Percentiles rank a stretch among this genome's conserved stretches.
phyloP scores from a whole-genome alignment of 2,113 vertebrate genomes.

The Pseudolaguvia tuberculata region DNA sequence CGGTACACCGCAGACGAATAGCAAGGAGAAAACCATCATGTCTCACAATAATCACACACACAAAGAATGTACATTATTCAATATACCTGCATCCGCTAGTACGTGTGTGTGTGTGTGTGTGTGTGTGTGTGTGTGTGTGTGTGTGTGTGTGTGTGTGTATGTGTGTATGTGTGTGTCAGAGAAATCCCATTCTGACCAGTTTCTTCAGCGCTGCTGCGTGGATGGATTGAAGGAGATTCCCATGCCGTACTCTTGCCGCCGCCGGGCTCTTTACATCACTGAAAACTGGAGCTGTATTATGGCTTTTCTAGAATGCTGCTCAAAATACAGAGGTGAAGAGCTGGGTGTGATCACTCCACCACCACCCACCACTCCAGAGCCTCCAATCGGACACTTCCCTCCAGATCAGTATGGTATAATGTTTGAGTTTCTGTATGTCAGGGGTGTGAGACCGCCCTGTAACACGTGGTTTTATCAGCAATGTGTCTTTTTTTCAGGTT shows the following conservation, averaged over 20 bases:
- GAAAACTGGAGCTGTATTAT: constrained; percentile 65
- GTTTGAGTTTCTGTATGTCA: not conserved
- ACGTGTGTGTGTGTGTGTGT: no score
- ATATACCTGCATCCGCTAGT: no score
- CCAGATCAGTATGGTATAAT: no score
- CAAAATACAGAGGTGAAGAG: constrained; percentile 54
- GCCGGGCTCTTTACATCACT: constrained; percentile 69
- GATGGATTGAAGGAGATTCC: constrained; percentile 79
- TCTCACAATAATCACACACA: no score
- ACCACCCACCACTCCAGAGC: constrained; percentile 34
- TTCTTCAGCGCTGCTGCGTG: constrained; percentile 72
- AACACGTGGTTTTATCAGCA: not conserved
- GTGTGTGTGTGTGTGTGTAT: not conserved
- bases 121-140: no score
- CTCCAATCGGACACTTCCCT: not conserved
- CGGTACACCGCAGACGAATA: no score
- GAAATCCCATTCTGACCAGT: constrained; percentile 62
- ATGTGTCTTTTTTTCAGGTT: not conserved
- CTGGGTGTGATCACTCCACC: constrained; percentile 44
- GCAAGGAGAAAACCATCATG: no score
- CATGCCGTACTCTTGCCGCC: constrained; percentile 76
- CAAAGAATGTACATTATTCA: no score
- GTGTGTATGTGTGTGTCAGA: constrained; percentile 56
- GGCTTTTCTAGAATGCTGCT: constrained; percentile 83
- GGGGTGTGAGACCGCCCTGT: not conserved